Percentiles rank a stretch among this genome's conserved stretches.
Conservation (phyloP, 2,797 vertebrate species). For the Typhlichthys subterraneus region DNA sequence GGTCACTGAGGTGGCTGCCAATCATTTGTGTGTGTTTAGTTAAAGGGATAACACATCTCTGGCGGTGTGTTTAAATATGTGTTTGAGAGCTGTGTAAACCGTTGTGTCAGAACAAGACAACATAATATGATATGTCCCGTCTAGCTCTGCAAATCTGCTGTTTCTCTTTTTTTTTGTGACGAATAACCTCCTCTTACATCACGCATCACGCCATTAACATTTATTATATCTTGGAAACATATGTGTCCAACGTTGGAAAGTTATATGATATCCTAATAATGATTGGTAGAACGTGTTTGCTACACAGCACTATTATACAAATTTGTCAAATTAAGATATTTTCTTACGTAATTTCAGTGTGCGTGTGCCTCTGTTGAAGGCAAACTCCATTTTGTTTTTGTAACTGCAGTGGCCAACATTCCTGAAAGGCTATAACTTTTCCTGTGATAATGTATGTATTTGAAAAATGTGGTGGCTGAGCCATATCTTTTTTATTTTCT, state of each 20-base stretch:
- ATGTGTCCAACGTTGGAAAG: slow-evolving; percentile 18
- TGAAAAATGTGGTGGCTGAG: slow-evolving; percentile 47
- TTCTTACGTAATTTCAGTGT: background rate
- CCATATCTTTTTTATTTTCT: slow-evolving; percentile 48
- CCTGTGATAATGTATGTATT: slow-evolving; percentile 60
- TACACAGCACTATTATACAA: background rate
- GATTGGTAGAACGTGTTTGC: slow-evolving; percentile 14
- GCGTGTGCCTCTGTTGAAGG: slow-evolving; percentile 45
- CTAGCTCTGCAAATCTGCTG: slow-evolving; percentile 2
- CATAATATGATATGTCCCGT: slow-evolving; percentile 16
- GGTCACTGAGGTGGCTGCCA: slow-evolving; percentile 12
- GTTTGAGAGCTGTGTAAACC: slow-evolving; percentile 15
- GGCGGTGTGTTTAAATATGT: slow-evolving; percentile 16
- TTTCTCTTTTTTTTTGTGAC: background rate
- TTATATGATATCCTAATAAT: slow-evolving; percentile 24
- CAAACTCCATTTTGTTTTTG: slow-evolving; percentile 30
- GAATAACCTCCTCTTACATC: background rate
- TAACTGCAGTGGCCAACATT: slow-evolving; percentile 38
- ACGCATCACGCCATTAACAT: slow-evolving; percentile 12
- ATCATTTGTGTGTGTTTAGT: slow-evolving; percentile 11
- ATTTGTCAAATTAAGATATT: slow-evolving; percentile 1
- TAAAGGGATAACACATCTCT: slow-evolving; percentile 7
- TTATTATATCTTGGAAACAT: slow-evolving; percentile 15
- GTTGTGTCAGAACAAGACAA: slow-evolving; percentile 11
- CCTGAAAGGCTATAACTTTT: slow-evolving; percentile 64